Percentiles rank a stretch among this genome's conserved stretches.
Conservation (phyloP, 2,888 invertebrate genomes). For the Chrysomela aeneicollis region DNA sequence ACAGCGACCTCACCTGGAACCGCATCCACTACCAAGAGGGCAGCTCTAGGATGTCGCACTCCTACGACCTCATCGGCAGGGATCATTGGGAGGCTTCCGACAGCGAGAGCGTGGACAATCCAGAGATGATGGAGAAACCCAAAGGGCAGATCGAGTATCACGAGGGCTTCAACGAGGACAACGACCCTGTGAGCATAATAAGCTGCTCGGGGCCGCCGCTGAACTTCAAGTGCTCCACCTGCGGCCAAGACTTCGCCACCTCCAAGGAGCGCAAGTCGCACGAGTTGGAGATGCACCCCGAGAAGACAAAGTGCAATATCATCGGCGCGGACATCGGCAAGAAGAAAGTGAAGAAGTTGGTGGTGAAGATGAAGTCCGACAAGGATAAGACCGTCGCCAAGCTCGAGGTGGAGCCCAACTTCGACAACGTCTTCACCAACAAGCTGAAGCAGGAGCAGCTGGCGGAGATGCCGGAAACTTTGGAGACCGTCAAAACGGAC, state of each 20-base stretch:
- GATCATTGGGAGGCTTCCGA: slow-evolving; percentile 75
- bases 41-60: slow-evolving; percentile 62
- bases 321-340: slow-evolving; percentile 51
- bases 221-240: slow-evolving; percentile 68
- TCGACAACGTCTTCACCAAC: slow-evolving; percentile 59
- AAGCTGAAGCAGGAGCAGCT: slow-evolving; percentile 53
- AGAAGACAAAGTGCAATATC: slow-evolving; percentile 51
- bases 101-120: slow-evolving; percentile 65
- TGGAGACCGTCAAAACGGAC: slow-evolving; percentile 37
- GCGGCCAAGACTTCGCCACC: slow-evolving; percentile 67
- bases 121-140: slow-evolving; percentile 27
- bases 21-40: slow-evolving; percentile 73
- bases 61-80: slow-evolving; percentile 72
- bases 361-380: slow-evolving; percentile 53
- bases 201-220: slow-evolving; percentile 58
- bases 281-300: slow-evolving; percentile 65
- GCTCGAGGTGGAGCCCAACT: slow-evolving; percentile 54
- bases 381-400: slow-evolving; percentile 50
- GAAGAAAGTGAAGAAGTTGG: slow-evolving; percentile 55
- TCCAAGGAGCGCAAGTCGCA: slow-evolving; percentile 72
- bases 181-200: slow-evolving; percentile 51
- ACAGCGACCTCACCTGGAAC: slow-evolving; percentile 80
- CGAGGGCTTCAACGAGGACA: slow-evolving; percentile 32
- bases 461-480: slow-evolving; percentile 53
- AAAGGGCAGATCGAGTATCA: slow-evolving; percentile 25